Percentiles rank a stretch among this genome's conserved stretches.
These are phyloP conservation scores for Antedon mediterranea DNA, from an alignment of 53 echinoderm and acorn worm species.

Conservation along the genomic window DNA sequence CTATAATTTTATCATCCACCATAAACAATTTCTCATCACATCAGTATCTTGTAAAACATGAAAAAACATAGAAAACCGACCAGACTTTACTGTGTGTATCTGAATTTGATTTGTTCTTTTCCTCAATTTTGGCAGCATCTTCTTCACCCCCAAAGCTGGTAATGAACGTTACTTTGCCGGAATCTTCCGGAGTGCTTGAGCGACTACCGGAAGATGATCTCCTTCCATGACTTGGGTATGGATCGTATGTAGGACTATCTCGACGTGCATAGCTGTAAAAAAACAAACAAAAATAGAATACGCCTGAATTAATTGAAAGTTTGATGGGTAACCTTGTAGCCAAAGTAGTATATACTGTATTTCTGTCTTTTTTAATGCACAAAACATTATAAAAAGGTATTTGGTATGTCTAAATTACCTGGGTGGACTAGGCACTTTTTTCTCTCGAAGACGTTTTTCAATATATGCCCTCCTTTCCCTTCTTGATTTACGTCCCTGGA, in stretches of 20 bases:
- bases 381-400: no score
- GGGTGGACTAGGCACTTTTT: conserved; percentile 57
- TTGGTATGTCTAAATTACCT: conserved; percentile 16
- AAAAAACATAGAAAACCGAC: conserved; percentile 79
- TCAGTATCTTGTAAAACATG: background rate
- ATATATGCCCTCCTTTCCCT: conserved; percentile 63
- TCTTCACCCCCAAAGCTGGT: conserved; percentile 92
- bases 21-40: background rate
- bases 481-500: conserved; percentile 67
- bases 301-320: no score
- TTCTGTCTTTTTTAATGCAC: no score
- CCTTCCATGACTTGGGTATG: conserved; percentile 35
- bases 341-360: no score
- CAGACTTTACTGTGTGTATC: conserved; percentile 71
- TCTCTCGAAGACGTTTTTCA: conserved; percentile 50
- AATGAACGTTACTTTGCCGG: conserved; percentile 95
- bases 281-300: no score
- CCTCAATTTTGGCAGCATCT: conserved; percentile 21
- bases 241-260: conserved; percentile 84
- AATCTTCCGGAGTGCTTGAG: conserved; percentile 64
- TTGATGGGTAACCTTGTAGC: no score
- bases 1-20: background rate
- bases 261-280: conserved; percentile 82
- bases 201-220: conserved; percentile 77
- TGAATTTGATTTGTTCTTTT: conserved; percentile 17